These are phyloP conservation scores for Syngnathus typhle DNA, from an alignment of 2,113 vertebrate genomes.

Conservation along the genomic window DNA sequence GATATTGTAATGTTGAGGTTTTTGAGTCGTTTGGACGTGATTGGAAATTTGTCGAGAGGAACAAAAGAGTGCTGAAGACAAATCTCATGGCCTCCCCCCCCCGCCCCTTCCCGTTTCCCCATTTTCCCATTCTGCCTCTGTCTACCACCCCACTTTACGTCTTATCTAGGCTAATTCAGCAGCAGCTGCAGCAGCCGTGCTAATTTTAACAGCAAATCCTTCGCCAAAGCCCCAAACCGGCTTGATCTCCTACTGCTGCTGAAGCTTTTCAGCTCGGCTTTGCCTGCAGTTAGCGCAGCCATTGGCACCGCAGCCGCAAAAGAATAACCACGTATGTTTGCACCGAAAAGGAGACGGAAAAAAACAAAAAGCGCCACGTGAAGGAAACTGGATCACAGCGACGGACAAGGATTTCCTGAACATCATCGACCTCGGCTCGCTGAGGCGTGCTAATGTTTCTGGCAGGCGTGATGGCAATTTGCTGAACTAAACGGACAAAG, in stretches of 20 bases:
- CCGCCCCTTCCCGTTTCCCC: conserved; percentile 26
- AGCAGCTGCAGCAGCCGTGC: conserved; percentile 46
- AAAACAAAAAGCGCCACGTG: neutral
- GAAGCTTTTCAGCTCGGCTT: conserved; percentile 40
- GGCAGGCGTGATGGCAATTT: conserved; percentile 5
- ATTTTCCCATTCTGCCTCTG: conserved; percentile 39
- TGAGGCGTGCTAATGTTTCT: conserved; percentile 5
- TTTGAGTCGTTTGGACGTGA: too few relatives aligned
- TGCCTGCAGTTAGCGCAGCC: neutral
- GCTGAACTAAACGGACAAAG: conserved; percentile 8
- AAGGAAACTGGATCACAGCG: neutral
- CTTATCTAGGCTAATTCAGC: conserved; percentile 70
- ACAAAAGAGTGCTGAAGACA: conserved; percentile 33
- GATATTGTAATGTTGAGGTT: too few relatives aligned
- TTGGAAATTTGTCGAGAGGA: neutral
- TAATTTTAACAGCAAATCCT: conserved; percentile 66
- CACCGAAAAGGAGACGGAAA: neutral
- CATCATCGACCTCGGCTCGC: neutral
- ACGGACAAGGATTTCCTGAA: neutral
- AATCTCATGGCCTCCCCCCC: conserved; percentile 20
- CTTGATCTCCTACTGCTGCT: conserved; percentile 32
- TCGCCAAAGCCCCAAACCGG: conserved; percentile 52
- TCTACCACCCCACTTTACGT: conserved; percentile 30
- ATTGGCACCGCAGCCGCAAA: neutral
- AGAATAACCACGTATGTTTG: conserved; percentile 15